Evolutionary conservation across 2,797 vertebrate genomes (phyloP).

Genomic region (Australoheros facetus): DNA sequence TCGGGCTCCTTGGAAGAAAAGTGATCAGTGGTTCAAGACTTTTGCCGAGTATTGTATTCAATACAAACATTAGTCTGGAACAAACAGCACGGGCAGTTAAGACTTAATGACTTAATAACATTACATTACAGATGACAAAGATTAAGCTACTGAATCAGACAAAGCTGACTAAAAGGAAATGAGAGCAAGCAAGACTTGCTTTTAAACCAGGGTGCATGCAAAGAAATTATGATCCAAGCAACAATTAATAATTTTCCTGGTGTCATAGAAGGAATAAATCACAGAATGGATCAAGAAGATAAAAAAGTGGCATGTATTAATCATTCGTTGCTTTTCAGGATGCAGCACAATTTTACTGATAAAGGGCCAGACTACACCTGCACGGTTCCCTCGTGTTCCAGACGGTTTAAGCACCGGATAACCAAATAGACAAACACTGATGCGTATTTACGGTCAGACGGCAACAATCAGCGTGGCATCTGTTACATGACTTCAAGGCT

Average conservation of each 20-base stretch:
- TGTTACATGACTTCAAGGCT: conserved; percentile 14
- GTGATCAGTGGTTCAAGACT: not conserved
- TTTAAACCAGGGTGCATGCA: not conserved
- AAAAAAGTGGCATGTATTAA: not conserved
- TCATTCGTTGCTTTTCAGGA: conserved; percentile 15
- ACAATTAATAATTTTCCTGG: not conserved
- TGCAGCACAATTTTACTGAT: not conserved
- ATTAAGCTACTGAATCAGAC: not conserved
- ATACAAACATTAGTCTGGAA: not conserved
- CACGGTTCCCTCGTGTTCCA: too few relatives aligned
- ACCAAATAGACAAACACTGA: not conserved
- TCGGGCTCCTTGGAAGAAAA: not conserved
- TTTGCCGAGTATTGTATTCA: not conserved
- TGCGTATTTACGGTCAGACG: not conserved
- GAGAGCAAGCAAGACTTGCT: not conserved
- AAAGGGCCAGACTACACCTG: not conserved
- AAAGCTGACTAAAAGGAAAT: not conserved
- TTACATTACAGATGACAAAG: not conserved
- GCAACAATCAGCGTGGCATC: not conserved
- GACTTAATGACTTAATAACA: not conserved
- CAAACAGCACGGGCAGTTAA: not conserved
- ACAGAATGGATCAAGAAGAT: not conserved
- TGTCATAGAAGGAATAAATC: not conserved
- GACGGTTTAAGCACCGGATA: not conserved
- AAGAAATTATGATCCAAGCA: not conserved